Conservation (phyloP, 2,113 vertebrate genomes). For the Hyaena hyaena region DNA sequence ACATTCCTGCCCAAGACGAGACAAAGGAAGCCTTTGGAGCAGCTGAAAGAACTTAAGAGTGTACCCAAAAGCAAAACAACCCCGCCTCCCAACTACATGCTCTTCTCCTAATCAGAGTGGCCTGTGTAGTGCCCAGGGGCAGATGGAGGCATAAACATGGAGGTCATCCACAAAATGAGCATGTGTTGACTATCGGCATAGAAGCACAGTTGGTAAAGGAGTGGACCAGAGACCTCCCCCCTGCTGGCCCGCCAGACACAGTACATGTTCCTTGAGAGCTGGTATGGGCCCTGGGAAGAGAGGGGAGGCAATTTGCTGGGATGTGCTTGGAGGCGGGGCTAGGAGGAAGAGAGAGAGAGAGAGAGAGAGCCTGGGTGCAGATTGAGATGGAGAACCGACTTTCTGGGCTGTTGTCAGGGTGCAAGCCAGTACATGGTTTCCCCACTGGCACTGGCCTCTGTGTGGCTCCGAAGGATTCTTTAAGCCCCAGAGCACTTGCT, state of each 20-base stretch:
- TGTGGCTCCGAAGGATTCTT: not conserved
- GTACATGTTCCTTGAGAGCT: no score
- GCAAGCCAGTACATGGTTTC: fast-evolving
- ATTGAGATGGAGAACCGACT: not conserved
- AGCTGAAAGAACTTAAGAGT: not conserved
- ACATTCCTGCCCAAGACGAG: not conserved
- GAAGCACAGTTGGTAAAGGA: not conserved
- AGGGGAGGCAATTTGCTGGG: not conserved
- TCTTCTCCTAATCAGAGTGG: not conserved
- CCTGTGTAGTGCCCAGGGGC: not conserved
- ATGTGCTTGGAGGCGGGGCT: not conserved
- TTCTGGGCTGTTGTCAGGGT: not conserved
- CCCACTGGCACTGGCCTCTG: not conserved
- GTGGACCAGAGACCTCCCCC: fast-evolving
- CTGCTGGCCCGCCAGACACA: not conserved
- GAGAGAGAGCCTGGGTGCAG: not conserved
- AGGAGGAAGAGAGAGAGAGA: not conserved
- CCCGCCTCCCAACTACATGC: no score
- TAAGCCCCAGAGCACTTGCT: not conserved
- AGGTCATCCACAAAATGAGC: fast-evolving
- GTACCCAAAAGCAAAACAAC: not conserved
- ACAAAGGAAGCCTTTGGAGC: not conserved
- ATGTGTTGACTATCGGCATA: fast-evolving
- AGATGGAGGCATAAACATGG: not conserved
- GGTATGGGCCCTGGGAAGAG: not conserved